These are phyloP conservation scores for Peromyscus polionotus DNA, from an alignment of 2,113 vertebrate species.

Conservation along the genomic window DNA sequence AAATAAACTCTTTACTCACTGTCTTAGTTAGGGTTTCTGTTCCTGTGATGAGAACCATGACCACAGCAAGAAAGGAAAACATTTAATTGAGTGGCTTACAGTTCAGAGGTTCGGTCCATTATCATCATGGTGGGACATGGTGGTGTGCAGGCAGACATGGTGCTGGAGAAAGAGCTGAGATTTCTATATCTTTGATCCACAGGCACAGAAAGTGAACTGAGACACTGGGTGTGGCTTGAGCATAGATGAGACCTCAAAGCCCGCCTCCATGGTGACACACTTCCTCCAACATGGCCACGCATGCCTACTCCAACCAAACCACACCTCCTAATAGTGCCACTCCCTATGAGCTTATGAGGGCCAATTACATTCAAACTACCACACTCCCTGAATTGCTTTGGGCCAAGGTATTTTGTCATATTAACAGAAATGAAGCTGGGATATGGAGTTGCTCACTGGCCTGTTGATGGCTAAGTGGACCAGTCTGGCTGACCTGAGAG, in stretches of 20 bases:
- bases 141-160: too few species aligned
- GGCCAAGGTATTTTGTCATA: background rate
- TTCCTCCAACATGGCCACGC: background rate
- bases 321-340: background rate
- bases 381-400: background rate
- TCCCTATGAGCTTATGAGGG: background rate
- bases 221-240: background rate
- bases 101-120: background rate
- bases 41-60: background rate
- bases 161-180: background rate
- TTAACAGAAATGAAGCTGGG: background rate
- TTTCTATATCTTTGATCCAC: background rate
- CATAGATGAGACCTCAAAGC: background rate
- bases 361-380: background rate
- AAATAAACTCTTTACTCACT: background rate
- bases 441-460: background rate
- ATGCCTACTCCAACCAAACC: too few species aligned
- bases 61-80: background rate
- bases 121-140: background rate
- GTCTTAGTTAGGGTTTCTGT: background rate
- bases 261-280: background rate
- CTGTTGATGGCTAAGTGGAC: too few species aligned
- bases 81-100: background rate
- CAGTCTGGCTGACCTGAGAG: background rate
- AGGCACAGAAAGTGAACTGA: background rate